phyloP scores from a whole-genome alignment of 1,140 invertebrate species.

The Drosophila subobscura region DNA sequence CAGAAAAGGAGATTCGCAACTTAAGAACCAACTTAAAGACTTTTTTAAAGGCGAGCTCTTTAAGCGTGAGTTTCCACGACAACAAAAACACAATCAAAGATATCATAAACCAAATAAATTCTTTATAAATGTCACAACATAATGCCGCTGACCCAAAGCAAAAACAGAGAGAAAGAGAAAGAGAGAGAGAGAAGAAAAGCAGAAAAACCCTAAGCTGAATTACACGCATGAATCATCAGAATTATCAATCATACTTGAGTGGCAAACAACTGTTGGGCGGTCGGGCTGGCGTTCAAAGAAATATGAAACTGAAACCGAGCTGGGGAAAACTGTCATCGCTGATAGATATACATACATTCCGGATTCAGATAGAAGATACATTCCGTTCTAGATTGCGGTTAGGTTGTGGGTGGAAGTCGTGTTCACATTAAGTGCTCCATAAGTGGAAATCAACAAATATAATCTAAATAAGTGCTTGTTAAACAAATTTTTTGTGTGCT shows the following conservation, averaged over 20 bases:
- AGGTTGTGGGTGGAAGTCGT: conserved; percentile 11
- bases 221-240: conserved; percentile 77
- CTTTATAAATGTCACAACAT: conserved; percentile 44
- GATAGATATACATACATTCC: conserved; percentile 1
- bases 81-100: conserved; percentile 11
- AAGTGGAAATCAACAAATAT: conserved; percentile 82
- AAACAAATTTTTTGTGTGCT: conserved; percentile 55
- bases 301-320: conserved; percentile 23
- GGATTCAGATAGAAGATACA: conserved; percentile 25
- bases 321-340: conserved; percentile 22
- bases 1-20: conserved; percentile 6
- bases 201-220: conserved; percentile 53
- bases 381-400: too few relatives aligned
- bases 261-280: conserved; percentile 54
- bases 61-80: not conserved
- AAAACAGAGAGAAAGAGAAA: conserved; percentile 3
- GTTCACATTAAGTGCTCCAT: conserved; percentile 71
- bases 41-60: conserved; percentile 16
- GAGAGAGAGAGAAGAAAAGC: conserved; percentile 6
- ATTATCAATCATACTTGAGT: conserved; percentile 79
- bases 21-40: not conserved
- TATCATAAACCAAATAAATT: conserved; percentile 32
- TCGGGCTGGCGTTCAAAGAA: not conserved
- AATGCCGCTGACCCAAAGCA: conserved; percentile 26
- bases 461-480: conserved; percentile 81